These are phyloP conservation scores for Dynastes hyllus DNA, from an alignment of 2,888 invertebrate species.

Conservation along the genomic window DNA sequence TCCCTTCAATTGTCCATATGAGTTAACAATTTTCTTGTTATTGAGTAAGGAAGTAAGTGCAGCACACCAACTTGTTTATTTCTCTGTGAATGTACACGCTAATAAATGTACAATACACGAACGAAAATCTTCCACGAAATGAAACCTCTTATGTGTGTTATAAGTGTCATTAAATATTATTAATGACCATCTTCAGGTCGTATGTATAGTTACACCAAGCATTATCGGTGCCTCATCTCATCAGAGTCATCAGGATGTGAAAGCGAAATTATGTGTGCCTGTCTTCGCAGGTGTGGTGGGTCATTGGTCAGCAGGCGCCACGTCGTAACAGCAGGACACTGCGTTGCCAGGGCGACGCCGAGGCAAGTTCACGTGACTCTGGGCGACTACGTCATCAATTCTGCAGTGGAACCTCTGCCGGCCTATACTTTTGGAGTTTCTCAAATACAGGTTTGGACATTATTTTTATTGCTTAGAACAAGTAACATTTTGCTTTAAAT, in stretches of 20 bases:
- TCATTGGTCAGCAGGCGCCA: slow-evolving; percentile 92
- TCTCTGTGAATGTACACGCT: too few species aligned
- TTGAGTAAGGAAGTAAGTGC: too few species aligned
- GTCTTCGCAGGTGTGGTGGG: slow-evolving; percentile 85
- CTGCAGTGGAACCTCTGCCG: slow-evolving; percentile 91
- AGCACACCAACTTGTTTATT: too few species aligned
- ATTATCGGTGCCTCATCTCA: slow-evolving; percentile 7
- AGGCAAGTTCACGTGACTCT: slow-evolving; percentile 93
- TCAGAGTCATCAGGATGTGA: slow-evolving; percentile 37
- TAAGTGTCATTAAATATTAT: neutral
- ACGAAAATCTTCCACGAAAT: too few species aligned
- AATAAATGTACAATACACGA: too few species aligned
- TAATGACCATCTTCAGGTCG: neutral
- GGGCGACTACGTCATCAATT: slow-evolving; percentile 95
- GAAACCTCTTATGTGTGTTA: neutral
- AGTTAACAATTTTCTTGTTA: too few species aligned
- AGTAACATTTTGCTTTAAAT: neutral
- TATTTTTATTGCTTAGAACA: slow-evolving; percentile 22
- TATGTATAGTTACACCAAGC: neutral
- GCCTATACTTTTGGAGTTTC: slow-evolving; percentile 95
- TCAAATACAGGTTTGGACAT: slow-evolving; percentile 81
- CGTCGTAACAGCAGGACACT: slow-evolving; percentile 95
- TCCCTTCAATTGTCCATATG: too few species aligned
- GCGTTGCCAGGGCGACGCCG: slow-evolving; percentile 92
- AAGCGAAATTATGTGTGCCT: slow-evolving; percentile 22